Base-by-base conservation (phyloP, 2,888 invertebrate species). In the Conchocele bisecta region DNA sequence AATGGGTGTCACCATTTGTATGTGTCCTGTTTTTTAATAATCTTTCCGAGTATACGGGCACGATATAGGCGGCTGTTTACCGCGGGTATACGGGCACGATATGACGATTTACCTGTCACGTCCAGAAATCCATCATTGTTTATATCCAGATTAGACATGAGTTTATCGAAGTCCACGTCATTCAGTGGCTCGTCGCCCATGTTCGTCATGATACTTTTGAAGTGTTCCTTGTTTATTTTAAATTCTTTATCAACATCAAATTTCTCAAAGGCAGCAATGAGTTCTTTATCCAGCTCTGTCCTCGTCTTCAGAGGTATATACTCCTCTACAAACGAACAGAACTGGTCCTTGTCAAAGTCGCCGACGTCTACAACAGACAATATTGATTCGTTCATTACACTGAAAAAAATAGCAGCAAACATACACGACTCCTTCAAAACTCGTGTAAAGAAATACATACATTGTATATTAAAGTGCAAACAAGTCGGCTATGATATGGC, bases 161-260 rank as follows among this genome's bases (percentile, higher is more conserved):
- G 31, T 2, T 39, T 50, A 37, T 75, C 70, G 5, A 60, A 63
- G 24, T 75, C 75, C 24, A 37, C 29, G 17, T 67, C 70, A 11
- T 63, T 64, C 4, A 75, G 50, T 9, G 70, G 70, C 37, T 75
- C 75, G 31, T 71, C 67, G 11, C 75, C 75, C 33, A 67, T 33
- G 20, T 53, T 63, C 13, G 67, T 75, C 70, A 75, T 61, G 3
- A 67, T 53, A 26, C 60, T 67, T 20, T 50, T 46, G 20, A 75
- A 75, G 20, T 75, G 70, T 11, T 75, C 70, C 42, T 64, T 67
- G 33, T 61, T 56, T 17, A 75, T 75, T 26, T 26, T 28, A n/a
- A 46, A 26, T 39, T 75, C 67, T n/a, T 33, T 29, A 28, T 54
- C 59, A 6, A 60, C 60, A 39, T 67, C 67, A 22, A 75, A 75